A percentile compares a stretch with the other conserved stretches of the same genome.
These are phyloP conservation scores for Odontamblyopus rebecca DNA, from an alignment of 2,797 vertebrate genomes.

Conservation along the genomic window DNA sequence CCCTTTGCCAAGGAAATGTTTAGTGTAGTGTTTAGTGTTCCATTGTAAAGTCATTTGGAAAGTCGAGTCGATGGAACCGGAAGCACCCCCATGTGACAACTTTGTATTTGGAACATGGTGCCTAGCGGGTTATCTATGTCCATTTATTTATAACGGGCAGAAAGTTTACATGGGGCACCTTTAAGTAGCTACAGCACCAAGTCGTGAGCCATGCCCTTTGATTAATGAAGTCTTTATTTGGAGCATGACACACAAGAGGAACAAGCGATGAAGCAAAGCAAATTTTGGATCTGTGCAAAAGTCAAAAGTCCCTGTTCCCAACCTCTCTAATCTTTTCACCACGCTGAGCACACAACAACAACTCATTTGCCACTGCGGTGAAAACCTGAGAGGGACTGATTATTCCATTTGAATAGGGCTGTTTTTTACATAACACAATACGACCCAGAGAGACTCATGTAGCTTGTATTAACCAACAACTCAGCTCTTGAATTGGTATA, in stretches of 20 bases:
- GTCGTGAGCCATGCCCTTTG: neutral
- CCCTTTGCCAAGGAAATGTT: too few relatives aligned
- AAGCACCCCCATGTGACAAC: too few relatives aligned
- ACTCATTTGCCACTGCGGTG: constrained; percentile 33
- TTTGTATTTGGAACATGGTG: too few relatives aligned
- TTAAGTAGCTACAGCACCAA: neutral
- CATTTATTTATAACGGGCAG: too few relatives aligned
- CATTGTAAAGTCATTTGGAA: too few relatives aligned
- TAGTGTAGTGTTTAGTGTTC: too few relatives aligned
- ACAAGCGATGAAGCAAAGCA: constrained; percentile 48
- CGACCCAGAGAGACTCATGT: constrained; percentile 28
- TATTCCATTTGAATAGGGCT: constrained; percentile 29
- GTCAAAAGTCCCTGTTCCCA: constrained; percentile 44
- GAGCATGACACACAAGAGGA: constrained; percentile 40
- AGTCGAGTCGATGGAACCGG: too few relatives aligned
- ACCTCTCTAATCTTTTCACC: constrained; percentile 38
- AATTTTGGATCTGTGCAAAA: constrained; percentile 43
- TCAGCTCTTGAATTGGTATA: constrained; percentile 37
- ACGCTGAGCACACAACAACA: constrained; percentile 44
- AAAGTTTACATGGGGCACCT: too few relatives aligned
- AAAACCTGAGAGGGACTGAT: constrained; percentile 35
- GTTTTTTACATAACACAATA: constrained; percentile 47
- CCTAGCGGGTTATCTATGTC: too few relatives aligned
- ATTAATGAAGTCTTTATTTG: constrained; percentile 22
- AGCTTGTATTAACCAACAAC: constrained; percentile 18